These are phyloP conservation scores for Papilio machaon DNA, from an alignment of 1,140 invertebrate species.

Conservation along the genomic window DNA sequence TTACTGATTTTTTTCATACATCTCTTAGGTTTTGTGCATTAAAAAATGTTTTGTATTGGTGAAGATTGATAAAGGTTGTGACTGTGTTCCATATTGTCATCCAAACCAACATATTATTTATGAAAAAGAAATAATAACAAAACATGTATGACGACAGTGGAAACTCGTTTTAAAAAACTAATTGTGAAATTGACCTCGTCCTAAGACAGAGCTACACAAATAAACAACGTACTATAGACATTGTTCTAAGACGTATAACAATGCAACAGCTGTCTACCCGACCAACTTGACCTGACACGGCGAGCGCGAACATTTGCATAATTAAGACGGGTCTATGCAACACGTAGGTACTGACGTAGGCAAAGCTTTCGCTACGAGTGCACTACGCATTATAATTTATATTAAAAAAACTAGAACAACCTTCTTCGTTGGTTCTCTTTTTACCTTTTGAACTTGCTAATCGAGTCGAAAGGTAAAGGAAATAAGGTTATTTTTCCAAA, in stretches of 20 bases:
- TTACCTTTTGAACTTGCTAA: neutral
- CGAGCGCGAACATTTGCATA: constrained; percentile 27
- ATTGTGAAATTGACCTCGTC: constrained; percentile 19
- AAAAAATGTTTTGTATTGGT: no score
- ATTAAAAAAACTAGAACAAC: constrained; percentile 20
- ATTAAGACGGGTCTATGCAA: constrained; percentile 31
- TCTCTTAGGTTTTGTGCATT: neutral
- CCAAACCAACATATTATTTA: no score
- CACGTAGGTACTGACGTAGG: constrained; percentile 13
- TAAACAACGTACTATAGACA: neutral
- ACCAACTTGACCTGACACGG: constrained; percentile 31
- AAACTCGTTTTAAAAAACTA: neutral
- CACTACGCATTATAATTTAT: constrained; percentile 20
- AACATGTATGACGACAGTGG: neutral
- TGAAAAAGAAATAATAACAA: neutral
- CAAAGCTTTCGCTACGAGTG: neutral
- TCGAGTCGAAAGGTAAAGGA: neutral
- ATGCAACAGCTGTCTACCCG: constrained; percentile 25
- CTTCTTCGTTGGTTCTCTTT: neutral
- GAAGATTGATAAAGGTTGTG: no score
- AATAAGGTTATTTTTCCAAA: neutral
- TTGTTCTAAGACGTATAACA: constrained; percentile 16
- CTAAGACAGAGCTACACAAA: neutral
- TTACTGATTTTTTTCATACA: neutral
- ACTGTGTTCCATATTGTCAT: no score